Evolutionary conservation across 1,140 invertebrate genomes (phyloP), one percentile per base, ranked within the genome.

Genomic region (Temnothorax nylanderi): DNA sequence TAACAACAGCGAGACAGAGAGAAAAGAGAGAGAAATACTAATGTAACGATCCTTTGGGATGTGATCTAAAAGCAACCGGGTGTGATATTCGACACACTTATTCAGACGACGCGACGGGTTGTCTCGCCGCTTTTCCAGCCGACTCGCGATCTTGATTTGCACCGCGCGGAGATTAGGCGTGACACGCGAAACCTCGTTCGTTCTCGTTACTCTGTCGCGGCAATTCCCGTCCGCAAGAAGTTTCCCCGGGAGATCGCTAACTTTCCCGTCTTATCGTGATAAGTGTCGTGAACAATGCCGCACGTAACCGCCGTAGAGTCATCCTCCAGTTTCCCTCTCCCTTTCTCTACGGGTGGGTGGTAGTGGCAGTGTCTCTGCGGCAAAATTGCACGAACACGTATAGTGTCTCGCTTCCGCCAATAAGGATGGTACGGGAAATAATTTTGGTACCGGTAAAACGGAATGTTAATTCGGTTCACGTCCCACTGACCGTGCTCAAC

Each of bases 401-500:
- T 69, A 26, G 64, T 26, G 64, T 16, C 54, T 3, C 32, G 11
- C 37, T 21, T 13, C 7, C 56, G 11, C 81, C 87, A 80, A 89
- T 89, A 86, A 86, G 62, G 54, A n/a, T 56, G 58, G 85, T 13
- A 74, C 34, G 60, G 86, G 88, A 89, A 91, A 91, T 90, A 89
- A 91, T 89, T 92, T 81, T 75, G 67, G 71, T 77, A 26, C 60
- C 41, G 65, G 26, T 54, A 62, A 34, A 56, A 69, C 64, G 86
- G 84, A 92, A 91, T 90, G 90, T 91, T 88, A 90, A 92, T 88
- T 86, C 87, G 54, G 67, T 88, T 89, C 84, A 90, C 88, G 87
- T 90, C 32, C 82, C 77, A 67, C 71, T 90, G 87, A 78, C 80
- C 82, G 64, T 80, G 88, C 85, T 92, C 85, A 90, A 91, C 87